phyloP scores from a whole-genome alignment of 2,113 vertebrate genomes.

The Pygoscelis antarcticus region DNA sequence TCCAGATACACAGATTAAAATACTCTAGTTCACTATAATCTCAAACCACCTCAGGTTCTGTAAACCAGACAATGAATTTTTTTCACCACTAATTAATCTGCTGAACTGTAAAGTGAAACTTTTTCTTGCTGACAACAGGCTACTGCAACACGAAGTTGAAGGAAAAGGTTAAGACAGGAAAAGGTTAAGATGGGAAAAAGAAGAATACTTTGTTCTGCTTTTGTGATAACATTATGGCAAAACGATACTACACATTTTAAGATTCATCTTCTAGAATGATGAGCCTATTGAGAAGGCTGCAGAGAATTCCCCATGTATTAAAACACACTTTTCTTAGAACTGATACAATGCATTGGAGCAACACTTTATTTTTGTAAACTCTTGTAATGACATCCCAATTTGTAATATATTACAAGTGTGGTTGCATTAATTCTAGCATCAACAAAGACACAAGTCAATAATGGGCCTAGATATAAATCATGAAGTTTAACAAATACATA shows the following conservation, averaged over 20 bases:
- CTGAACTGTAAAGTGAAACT: neutral
- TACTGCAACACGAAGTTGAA: neutral
- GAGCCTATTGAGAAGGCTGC: neutral
- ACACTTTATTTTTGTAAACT: neutral
- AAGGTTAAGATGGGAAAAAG: neutral
- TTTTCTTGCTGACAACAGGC: neutral
- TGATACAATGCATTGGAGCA: neutral
- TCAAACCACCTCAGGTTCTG: neutral
- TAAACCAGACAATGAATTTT: neutral
- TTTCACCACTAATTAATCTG: neutral
- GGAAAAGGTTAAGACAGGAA: neutral
- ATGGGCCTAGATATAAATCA: neutral
- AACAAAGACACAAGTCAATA: neutral
- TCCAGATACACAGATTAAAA: neutral
- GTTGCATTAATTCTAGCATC: neutral
- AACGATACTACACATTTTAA: neutral
- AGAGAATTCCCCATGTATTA: neutral
- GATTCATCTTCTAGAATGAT: neutral
- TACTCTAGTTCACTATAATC: neutral
- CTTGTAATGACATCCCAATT: neutral
- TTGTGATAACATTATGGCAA: neutral
- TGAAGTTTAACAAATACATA: neutral
- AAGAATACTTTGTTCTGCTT: neutral
- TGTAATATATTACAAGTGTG: neutral
- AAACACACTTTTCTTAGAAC: neutral